A percentile compares a stretch with the other conserved stretches of the same genome.
Evolutionary conservation across 2,888 invertebrate species (phyloP).

Genomic region (Callimorpha dominula): DNA sequence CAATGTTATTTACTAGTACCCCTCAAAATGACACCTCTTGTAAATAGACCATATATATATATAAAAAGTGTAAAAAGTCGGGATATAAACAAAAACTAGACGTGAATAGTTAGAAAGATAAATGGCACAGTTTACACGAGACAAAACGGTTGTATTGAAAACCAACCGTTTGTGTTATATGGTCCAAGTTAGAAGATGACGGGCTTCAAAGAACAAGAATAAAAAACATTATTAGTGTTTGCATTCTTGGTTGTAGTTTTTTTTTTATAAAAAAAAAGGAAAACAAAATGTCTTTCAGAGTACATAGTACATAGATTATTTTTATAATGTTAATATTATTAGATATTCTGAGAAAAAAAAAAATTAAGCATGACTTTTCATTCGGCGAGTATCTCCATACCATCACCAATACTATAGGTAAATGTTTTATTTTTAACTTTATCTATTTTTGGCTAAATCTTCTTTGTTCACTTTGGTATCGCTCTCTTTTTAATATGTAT

Average conservation of each 20-base stretch:
- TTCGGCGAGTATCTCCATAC: too few relatives aligned
- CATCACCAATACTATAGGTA: too few relatives aligned
- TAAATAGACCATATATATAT: not conserved
- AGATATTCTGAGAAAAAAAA: too few relatives aligned
- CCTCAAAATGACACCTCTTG: slow-evolving; percentile 8
- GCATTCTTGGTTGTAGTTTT: too few relatives aligned
- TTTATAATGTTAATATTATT: not conserved
- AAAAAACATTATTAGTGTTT: too few relatives aligned
- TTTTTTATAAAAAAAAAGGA: too few relatives aligned
- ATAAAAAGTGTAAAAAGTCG: slow-evolving; percentile 42
- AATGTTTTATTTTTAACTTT: too few relatives aligned
- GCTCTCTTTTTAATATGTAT: not conserved
- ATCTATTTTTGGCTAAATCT: too few relatives aligned
- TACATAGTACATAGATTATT: not conserved
- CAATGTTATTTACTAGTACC: slow-evolving; percentile 11
- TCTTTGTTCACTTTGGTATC: too few relatives aligned
- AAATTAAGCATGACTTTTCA: too few relatives aligned
- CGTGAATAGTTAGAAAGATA: slow-evolving; percentile 50
- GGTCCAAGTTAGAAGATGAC: slow-evolving; percentile 20
- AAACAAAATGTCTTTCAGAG: too few relatives aligned
- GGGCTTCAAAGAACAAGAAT: slow-evolving; percentile 1
- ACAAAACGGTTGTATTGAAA: slow-evolving; percentile 52
- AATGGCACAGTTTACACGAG: slow-evolving; percentile 48
- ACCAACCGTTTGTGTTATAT: slow-evolving; percentile 24
- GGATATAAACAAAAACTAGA: slow-evolving; percentile 47